These are phyloP conservation scores for Phasianus colchicus DNA, from an alignment of 2,113 vertebrate species.

Conservation along the genomic window DNA sequence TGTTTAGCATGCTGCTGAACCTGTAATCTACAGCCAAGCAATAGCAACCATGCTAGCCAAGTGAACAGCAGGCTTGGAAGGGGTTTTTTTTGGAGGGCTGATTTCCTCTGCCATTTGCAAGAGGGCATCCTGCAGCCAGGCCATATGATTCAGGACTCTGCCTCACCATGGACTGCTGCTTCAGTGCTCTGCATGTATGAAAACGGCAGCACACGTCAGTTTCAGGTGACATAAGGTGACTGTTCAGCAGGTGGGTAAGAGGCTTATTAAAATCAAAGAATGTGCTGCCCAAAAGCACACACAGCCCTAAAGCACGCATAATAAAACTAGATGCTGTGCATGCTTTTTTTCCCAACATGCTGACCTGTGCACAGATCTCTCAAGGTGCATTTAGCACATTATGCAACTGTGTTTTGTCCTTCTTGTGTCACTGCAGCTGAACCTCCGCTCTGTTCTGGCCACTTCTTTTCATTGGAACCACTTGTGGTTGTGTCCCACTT, in stretches of 20 bases:
- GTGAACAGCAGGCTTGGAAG: conserved; percentile 75
- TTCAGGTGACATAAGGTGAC: conserved; percentile 26
- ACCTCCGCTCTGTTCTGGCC: neutral
- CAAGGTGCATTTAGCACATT: neutral
- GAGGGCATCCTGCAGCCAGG: conserved; percentile 67
- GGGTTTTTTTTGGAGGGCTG: conserved; percentile 45
- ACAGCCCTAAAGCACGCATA: neutral
- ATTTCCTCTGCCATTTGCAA: conserved; percentile 71
- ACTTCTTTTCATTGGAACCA: neutral
- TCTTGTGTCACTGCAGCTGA: neutral
- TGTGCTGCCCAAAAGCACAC: neutral
- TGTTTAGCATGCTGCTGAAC: conserved; percentile 73
- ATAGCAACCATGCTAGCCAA: conserved; percentile 63
- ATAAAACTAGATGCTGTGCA: neutral
- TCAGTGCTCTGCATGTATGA: neutral
- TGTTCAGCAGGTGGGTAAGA: neutral
- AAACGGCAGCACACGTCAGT: neutral
- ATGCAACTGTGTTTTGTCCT: neutral
- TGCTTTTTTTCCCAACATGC: neutral
- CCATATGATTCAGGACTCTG: conserved; percentile 48
- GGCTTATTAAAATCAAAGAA: conserved; percentile 3
- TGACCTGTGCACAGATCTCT: neutral
- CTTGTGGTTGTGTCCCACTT: neutral
- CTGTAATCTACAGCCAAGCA: conserved; percentile 70
- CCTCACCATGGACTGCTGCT: neutral